A percentile compares a stretch with the other conserved stretches of the same genome.
Evolutionary conservation across 2,888 invertebrate genomes (phyloP).

Genomic region (Heliconius cydno): DNA sequence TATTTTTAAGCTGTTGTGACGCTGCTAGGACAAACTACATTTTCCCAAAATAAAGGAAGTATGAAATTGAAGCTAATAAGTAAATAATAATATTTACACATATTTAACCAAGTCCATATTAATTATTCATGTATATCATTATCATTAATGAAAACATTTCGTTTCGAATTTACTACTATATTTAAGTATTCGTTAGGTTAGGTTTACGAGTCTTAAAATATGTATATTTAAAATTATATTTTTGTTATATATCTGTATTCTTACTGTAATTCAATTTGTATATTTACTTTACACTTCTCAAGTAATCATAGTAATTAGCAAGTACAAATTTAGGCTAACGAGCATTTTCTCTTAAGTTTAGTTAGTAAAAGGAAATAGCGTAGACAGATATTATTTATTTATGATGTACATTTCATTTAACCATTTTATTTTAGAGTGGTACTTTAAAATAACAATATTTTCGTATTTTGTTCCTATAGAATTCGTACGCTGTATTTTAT

Average conservation of each 20-base stretch:
- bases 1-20: no score
- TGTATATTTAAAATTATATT: neutral
- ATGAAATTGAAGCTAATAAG: neutral
- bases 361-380: neutral
- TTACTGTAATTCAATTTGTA: neutral
- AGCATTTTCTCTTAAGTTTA: neutral
- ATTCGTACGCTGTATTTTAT: neutral
- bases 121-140: neutral
- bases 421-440: neutral
- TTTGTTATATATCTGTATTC: neutral
- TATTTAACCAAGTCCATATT: neutral
- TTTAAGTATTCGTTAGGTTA: neutral
- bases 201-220: neutral
- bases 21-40: no score
- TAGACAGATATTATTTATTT: neutral
- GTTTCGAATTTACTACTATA: neutral
- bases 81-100: neutral
- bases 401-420: neutral
- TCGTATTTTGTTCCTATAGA: neutral
- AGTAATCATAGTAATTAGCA: neutral
- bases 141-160: neutral
- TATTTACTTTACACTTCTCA: neutral
- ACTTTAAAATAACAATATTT: neutral
- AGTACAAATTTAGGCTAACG: neutral
- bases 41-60: neutral